Base-by-base conservation (phyloP, 2,888 invertebrate species). In the Lucinisca nassula region DNA sequence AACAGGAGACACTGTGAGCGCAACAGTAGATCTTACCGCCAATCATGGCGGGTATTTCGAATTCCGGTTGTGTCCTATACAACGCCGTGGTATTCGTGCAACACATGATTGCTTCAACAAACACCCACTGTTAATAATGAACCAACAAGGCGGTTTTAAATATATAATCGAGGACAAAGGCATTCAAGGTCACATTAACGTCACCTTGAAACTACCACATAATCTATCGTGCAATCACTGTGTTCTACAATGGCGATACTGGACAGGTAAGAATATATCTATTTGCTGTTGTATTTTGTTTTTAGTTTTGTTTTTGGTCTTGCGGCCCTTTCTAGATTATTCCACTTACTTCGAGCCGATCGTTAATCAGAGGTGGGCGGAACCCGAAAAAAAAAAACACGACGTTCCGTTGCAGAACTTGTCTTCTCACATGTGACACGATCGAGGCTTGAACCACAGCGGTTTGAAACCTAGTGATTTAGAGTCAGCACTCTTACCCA, bases 1-100 rank as follows among this genome's bases (percentile, higher is more conserved):
- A 24, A 38, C 88, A 55, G 95, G 95, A 14, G 88, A 93, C 79
- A 80, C 82, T 8, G 93, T 96, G 51, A 90, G 92, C 27, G 91
- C 94, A 1, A 87, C 91, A 21, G 91, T 94, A 12, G 82, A 95
- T 14, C 84, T 96, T 3, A 95, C 95, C 12, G 94, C 95, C 76
- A 94, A 94, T 84, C 96, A 96, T 79, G 82, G 88, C 38, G 95
- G 95, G 0, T 95, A 92, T 88, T 94, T 95, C 82, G 95, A 95
- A 77, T 95, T 95, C 87, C 89, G 94, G 84, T 76, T 96, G 14
- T 96, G 95, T 82, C 93, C 95, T 0, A 91, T 90, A 17, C 79
- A 85, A 38, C 81, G 90, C 37, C 72, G 55, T 1, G 61, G 45
- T 12, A 83, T 79, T 17, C 58, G 78, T 0, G 91, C 85, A 51